Conservation (phyloP, 2,797 vertebrate species). For the Columba guinea region DNA sequence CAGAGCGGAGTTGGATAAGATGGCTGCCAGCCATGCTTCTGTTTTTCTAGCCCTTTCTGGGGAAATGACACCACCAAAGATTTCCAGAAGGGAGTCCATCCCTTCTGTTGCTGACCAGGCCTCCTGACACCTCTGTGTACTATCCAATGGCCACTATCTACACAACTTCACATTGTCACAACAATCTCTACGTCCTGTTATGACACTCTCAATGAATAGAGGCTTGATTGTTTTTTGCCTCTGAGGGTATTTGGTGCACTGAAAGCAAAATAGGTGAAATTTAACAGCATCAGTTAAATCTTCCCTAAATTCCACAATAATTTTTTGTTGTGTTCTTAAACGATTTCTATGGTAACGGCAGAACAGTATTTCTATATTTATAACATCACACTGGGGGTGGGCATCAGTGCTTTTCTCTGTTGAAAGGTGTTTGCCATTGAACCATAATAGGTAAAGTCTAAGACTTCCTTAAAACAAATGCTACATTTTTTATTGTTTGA, state of each 20-base stretch:
- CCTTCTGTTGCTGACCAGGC: not conserved
- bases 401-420: not conserved
- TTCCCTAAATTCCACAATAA: not conserved
- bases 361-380: constrained; percentile 41
- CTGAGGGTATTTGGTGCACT: not conserved
- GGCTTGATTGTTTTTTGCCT: not conserved
- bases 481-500: not conserved
- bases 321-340: constrained; percentile 3
- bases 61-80: not conserved
- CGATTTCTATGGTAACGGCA: constrained; percentile 46
- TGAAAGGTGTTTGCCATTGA: not conserved
- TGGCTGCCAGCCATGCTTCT: not conserved
- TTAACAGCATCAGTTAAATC: not conserved
- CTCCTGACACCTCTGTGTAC: accelerated
- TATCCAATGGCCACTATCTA: accelerated
- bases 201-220: not conserved
- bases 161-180: not conserved
- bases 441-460: not conserved
- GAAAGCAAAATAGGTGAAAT: not conserved
- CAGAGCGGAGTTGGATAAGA: not conserved
- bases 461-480: not conserved
- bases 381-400: not conserved
- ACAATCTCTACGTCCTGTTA: not conserved
- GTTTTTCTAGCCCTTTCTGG: not conserved
- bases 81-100: not conserved